phyloP scores from a whole-genome alignment of 2,797 vertebrate species.

The Peromyscus eremicus region DNA sequence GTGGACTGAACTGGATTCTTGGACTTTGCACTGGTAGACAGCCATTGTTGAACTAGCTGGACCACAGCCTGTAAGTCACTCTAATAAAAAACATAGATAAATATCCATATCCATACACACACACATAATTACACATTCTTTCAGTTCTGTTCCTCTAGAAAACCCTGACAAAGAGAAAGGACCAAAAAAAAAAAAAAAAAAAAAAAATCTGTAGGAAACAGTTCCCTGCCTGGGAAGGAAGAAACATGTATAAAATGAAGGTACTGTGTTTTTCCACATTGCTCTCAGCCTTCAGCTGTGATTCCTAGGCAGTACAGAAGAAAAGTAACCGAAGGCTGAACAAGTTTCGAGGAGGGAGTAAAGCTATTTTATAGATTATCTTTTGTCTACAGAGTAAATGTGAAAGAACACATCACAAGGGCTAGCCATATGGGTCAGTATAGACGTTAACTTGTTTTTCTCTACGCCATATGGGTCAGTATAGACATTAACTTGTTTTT shows the following conservation, averaged over 20 bases:
- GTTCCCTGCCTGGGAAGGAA: neutral
- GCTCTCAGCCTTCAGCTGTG: neutral
- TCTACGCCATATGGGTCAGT: rapidly evolving
- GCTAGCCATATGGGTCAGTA: neutral
- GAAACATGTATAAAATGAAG: no score
- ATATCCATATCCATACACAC: neutral
- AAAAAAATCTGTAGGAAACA: neutral
- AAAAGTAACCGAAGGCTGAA: neutral
- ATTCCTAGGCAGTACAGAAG: neutral
- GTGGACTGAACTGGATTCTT: neutral
- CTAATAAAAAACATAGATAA: neutral
- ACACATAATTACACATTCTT: neutral
- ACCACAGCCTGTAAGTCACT: neutral
- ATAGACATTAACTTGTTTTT: neutral
- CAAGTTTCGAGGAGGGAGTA: neutral
- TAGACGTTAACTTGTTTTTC: neutral
- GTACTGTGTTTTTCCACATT: neutral
- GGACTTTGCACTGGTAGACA: neutral
- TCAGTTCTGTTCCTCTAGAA: neutral
- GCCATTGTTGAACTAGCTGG: neutral
- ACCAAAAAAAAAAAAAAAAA: neutral
- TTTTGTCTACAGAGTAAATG: neutral
- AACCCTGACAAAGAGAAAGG: neutral
- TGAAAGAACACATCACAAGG: neutral
- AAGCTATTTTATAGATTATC: neutral